Evolutionary conservation across 2,113 vertebrate genomes (phyloP).

Genomic region (Calcarius ornatus): DNA sequence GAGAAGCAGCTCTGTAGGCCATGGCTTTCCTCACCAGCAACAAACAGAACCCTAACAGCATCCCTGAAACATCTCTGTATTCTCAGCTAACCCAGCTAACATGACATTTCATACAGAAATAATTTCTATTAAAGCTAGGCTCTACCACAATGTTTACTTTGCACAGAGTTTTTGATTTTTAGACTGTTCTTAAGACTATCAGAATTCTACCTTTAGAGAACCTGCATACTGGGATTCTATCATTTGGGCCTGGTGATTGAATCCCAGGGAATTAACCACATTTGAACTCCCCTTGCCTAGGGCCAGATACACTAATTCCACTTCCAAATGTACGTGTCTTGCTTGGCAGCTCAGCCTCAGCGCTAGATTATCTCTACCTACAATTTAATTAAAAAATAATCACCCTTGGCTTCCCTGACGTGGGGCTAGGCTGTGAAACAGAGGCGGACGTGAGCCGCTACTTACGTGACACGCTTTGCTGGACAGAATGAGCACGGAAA

Average conservation of each 20-base stretch:
- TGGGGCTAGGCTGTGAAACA: neutral
- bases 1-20: neutral
- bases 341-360: slow-evolving; percentile 19
- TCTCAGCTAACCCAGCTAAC: neutral
- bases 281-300: neutral
- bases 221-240: neutral
- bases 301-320: slow-evolving; percentile 44
- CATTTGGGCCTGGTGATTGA: slow-evolving; percentile 25
- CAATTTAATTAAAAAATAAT: slow-evolving; percentile 59
- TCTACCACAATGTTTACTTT: neutral
- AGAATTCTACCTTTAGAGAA: slow-evolving; percentile 15
- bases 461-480: slow-evolving; percentile 94
- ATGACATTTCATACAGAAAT: neutral
- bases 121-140: neutral
- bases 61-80: neutral
- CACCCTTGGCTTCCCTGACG: neutral
- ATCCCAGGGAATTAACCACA: slow-evolving; percentile 32
- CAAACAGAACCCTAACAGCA: neutral
- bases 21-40: neutral
- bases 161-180: neutral
- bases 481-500: slow-evolving; percentile 89
- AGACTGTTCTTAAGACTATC: neutral
- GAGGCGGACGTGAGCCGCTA: neutral
- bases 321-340: neutral
- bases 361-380: neutral